A percentile compares a stretch with the other conserved stretches of the same genome.
These are phyloP conservation scores for Microtus pennsylvanicus DNA, from an alignment of 2,113 vertebrate genomes.

Conservation along the genomic window DNA sequence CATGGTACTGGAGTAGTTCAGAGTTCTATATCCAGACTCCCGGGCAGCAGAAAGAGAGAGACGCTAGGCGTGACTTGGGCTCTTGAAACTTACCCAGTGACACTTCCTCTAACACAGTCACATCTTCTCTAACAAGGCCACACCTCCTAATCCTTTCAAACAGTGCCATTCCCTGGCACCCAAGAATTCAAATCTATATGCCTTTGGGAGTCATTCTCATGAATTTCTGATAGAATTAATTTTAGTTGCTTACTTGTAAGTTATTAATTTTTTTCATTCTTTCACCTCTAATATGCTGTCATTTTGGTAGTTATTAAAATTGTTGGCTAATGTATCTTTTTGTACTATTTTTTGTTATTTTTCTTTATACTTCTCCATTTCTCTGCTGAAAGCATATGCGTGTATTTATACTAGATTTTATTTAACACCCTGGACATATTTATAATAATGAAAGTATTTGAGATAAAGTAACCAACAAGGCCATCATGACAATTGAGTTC, in stretches of 20 bases:
- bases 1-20: background rate
- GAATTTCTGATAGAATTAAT: background rate
- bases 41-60: background rate
- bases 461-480: background rate
- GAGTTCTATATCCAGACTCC: too few species aligned
- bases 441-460: slow-evolving; percentile 1
- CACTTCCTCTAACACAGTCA: background rate
- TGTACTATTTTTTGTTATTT: background rate
- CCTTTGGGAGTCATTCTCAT: background rate
- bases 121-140: background rate
- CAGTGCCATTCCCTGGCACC: background rate
- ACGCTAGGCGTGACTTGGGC: background rate
- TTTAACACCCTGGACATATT: background rate
- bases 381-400: background rate
- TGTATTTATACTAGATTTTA: background rate
- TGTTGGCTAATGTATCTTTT: background rate
- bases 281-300: background rate
- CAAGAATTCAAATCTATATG: background rate
- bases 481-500: background rate
- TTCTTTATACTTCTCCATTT: background rate
- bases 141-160: background rate
- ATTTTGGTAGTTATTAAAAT: background rate
- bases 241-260: background rate
- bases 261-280: background rate
- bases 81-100: background rate